phyloP scores from a whole-genome alignment of 1,140 invertebrate species.

The Eumeta japonica region DNA sequence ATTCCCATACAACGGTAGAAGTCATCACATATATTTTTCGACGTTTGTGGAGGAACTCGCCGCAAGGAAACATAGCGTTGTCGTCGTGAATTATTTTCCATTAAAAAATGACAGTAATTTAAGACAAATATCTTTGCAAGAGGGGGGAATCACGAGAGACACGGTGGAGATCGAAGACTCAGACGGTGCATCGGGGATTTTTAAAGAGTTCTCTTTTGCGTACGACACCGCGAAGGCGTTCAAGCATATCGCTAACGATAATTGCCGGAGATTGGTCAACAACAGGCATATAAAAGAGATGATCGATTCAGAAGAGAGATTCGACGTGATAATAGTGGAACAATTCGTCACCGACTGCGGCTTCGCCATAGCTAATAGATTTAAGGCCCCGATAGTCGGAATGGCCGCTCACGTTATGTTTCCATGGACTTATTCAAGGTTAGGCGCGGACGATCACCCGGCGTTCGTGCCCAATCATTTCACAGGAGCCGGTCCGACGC shows the following conservation, averaged over 20 bases:
- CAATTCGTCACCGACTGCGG: slow-evolving; percentile 66
- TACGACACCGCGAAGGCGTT: background rate
- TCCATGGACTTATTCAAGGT: slow-evolving; percentile 56
- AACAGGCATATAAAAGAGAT: slow-evolving; percentile 37
- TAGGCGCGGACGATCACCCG: slow-evolving; percentile 54
- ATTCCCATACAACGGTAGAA: background rate
- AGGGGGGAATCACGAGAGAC: background rate
- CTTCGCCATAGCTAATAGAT: slow-evolving; percentile 57
- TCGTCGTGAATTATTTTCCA: background rate
- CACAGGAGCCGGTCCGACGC: slow-evolving; percentile 40
- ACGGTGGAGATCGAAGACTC: background rate
- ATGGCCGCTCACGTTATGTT: slow-evolving; percentile 52
- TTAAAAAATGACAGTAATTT: background rate
- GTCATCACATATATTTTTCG: background rate
- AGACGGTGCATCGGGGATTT: background rate
- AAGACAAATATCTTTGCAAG: background rate
- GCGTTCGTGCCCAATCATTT: slow-evolving; percentile 53
- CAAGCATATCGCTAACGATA: slow-evolving; percentile 4
- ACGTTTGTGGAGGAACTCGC: background rate
- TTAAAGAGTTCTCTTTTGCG: background rate
- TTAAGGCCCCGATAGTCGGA: slow-evolving; percentile 60
- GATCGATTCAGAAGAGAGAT: slow-evolving; percentile 38
- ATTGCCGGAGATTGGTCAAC: slow-evolving; percentile 43
- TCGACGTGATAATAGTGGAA: slow-evolving; percentile 65
- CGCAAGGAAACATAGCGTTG: background rate